Evolutionary conservation across 2,113 vertebrate species (phyloP).

Genomic region (Connochaetes taurinus): DNA sequence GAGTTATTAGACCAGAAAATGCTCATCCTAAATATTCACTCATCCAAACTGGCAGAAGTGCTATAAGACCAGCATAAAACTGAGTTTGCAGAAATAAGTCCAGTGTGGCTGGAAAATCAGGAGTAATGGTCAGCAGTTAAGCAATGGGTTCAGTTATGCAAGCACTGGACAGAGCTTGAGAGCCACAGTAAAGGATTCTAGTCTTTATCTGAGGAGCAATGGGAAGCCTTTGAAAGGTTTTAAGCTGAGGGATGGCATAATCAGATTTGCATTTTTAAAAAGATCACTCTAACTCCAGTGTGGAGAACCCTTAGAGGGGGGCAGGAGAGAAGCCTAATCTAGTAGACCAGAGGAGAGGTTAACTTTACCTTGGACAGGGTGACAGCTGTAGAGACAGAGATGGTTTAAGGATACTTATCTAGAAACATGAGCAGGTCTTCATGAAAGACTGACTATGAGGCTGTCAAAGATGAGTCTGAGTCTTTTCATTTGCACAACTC

Average conservation of each 20-base stretch:
- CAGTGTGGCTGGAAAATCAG: neutral
- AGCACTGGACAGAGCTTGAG: neutral
- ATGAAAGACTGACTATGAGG: neutral
- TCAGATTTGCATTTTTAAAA: slow-evolving; percentile 72
- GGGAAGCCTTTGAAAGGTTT: slow-evolving; percentile 53
- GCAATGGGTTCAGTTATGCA: neutral
- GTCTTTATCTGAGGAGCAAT: slow-evolving; percentile 23
- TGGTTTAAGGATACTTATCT: neutral
- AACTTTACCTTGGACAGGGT: neutral
- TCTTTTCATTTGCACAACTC: neutral
- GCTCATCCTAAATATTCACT: neutral
- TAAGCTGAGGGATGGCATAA: slow-evolving; percentile 31
- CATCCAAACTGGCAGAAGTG: neutral
- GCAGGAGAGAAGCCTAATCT: neutral
- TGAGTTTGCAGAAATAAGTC: neutral
- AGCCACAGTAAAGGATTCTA: neutral
- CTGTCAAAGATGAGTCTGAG: neutral
- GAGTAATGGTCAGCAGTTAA: neutral
- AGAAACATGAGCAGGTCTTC: neutral
- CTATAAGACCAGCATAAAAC: neutral
- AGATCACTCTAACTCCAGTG: slow-evolving; percentile 53
- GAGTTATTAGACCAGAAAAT: neutral
- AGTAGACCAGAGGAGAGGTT: neutral
- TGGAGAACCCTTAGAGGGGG: neutral
- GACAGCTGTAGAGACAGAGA: neutral